Base-by-base conservation (phyloP, 2,113 vertebrate genomes). In the Epinephelus fuscoguttatus region DNA sequence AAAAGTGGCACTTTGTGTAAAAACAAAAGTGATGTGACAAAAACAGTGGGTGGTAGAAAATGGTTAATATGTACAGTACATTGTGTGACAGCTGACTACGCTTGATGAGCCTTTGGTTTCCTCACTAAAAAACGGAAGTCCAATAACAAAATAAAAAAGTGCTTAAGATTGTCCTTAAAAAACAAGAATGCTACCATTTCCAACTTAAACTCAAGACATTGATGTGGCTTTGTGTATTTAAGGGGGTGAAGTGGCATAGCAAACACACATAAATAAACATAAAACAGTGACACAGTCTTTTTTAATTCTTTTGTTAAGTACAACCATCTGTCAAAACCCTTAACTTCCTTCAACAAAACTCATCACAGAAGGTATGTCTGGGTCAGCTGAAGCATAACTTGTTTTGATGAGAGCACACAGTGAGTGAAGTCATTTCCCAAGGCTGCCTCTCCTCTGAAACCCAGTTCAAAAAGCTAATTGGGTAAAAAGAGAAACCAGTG, bases 111-210 rank as follows among this genome's bases (percentile, higher is more conserved):
- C 73, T 89, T 88, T 90, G 80, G 73, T 85, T 88, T 84, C 6
- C 42, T 79, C 47, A 82, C 30, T n/a, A 59, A 62, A 67, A 80
- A 45, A 85, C 33, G 30, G 30, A 81, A 67, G 47, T 70, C 56
- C 25, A 70, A 91, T 27, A 87, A 85, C 57, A 45, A 83, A 77
- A 56, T 52, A 66, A 82, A 82, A 37, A 90, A 92, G 89, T 91
- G 91, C 90, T 94, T 42, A 67, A 83, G 81, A 91, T 92, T 91
- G 89, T 91, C 84, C 61, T 85, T 75, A 33, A 50, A 30, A 90
- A 55, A 74, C 49, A 82, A 81, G 10, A 92, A 89, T 70, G 82
- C 84, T 88, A 80, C 76, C 13, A 60, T 64, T 70, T 84, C 53
- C 60, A 66, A 64, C 25, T 79, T 18, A 79, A 86, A 80, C 59